Base-by-base conservation (phyloP, 2,113 vertebrate genomes). In the Leucosticte australis region DNA sequence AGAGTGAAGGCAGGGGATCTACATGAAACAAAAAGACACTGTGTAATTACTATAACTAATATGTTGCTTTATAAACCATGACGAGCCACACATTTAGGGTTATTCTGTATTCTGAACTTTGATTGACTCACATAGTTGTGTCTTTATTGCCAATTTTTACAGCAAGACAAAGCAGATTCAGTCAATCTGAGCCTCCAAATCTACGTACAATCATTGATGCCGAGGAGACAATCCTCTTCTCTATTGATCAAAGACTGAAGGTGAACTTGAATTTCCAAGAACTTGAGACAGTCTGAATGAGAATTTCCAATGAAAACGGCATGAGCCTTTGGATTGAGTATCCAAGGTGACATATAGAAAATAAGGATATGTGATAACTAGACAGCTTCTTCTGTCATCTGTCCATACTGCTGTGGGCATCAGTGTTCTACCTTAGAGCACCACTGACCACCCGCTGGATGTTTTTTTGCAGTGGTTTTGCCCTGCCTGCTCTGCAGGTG, bases 191-290 rank as follows among this genome's bases (percentile, higher is more conserved):
- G 28, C 4, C 33, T 26, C 23, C 20, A 47, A 13, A 75, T 55
- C 17, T 82, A 24, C 0, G 0, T 39, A 13, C 10, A 24, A 3
- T 23, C 5, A 1, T 10, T 59, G 70, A 46, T 11, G 9, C 4
- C 26, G 30, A 53, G 47, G 47, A 89, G 60, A 81, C 46, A 84
- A 74, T 62, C 9, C 21, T 50, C 31, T 57, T 77, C 41, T 56
- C 14, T 62, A 23, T 67, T 6, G 41, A 75, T 46, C 69, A 59
- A 67, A 78, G 42, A 14, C 52, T 23, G 42, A 63, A 63, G 22
- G 22, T 57, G 46, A 89, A 57, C 30, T 57, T 83, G 60, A 78
- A 81, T 75, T 89, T 67, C 64, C 60, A 46, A 69, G 63, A 83
- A 56, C 23, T 59, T 74, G 46, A 81, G 41, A 33, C 5, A 13